Base-by-base conservation (phyloP, 2,888 invertebrate species). In the Lepetodrilus schrolli region DNA sequence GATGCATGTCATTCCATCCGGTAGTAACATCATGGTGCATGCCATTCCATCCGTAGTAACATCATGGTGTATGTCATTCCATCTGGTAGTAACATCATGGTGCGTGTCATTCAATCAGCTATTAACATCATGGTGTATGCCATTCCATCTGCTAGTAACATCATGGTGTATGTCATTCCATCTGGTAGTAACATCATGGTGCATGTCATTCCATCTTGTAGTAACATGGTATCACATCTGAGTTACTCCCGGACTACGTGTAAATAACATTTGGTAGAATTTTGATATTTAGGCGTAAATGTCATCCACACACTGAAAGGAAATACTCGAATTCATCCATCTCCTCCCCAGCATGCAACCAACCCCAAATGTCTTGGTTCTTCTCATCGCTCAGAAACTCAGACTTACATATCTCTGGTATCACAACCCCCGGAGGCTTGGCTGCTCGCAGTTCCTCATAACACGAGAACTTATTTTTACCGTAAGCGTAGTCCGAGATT, bases 281-380 rank as follows among this genome's bases (percentile, higher is more conserved):
- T 8, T 38, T 8, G 7, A 38, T 10, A 38, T 38, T 10, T 8
- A 38, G 38, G 7, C 13, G 13, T 8, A 38, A 38, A 4, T 34
- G 0, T 79, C 66, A 86, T 43, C 86, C 85, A 78, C 87, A 87
- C 3, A 86, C 80, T n/a, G 83, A 80, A 7, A 88, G 77, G 68
- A 88, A 88, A 74, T 83, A 86, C 48, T 84, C 82, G 70, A 88
- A 87, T 34, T 86, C 86, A 2, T 82, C 80, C 70, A 86, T 82
- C 38, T 78, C 76, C 37, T 87, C 86, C 4, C 84, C 86, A 38
- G 82, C 75, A 50, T 86, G 86, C 8, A 88, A 72, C 88, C 88
- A 88, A n/a, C 86, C 83, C 88, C 88, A 88, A 4, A 88, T 85
- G 23, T 80, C 76, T 51, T 86, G 85, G 66, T 83, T 86, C 65